Percentiles rank a stretch among this genome's conserved stretches.
Conservation (phyloP, 2,888 invertebrate genomes). For the Phrixothrix hirtus region DNA sequence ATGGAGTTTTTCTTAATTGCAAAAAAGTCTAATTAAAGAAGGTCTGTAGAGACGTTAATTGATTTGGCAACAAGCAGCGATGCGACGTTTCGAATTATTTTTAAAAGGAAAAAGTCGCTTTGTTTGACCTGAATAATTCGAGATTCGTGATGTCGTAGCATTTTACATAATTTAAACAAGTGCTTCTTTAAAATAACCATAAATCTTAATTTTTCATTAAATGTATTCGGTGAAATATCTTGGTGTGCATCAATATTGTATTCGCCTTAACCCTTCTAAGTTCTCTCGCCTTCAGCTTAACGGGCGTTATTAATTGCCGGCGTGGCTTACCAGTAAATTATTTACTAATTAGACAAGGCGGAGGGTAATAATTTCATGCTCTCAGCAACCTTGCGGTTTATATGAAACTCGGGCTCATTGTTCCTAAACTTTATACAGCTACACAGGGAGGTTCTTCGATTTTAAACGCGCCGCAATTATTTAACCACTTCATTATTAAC, state of each 20-base stretch:
- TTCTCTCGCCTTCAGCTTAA: slow-evolving; percentile 39
- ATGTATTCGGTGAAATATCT: slow-evolving; percentile 28
- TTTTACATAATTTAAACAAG: slow-evolving; percentile 25
- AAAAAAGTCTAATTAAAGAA: slow-evolving; percentile 56
- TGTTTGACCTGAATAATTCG: slow-evolving; percentile 25
- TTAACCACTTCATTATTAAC: neutral
- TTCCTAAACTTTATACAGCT: slow-evolving; percentile 17
- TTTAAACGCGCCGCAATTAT: too few relatives aligned
- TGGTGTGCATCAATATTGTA: slow-evolving; percentile 31
- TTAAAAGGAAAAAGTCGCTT: slow-evolving; percentile 9
- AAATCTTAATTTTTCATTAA: slow-evolving; percentile 32
- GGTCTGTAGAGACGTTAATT: slow-evolving; percentile 54
- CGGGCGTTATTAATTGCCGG: slow-evolving; percentile 58
- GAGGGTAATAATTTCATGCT: slow-evolving; percentile 52
- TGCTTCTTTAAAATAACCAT: slow-evolving; percentile 24
- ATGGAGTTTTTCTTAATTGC: slow-evolving; percentile 55
- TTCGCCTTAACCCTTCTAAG: slow-evolving; percentile 43
- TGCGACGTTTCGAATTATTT: slow-evolving; percentile 22
- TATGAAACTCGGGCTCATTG: slow-evolving; percentile 36
- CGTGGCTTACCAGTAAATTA: slow-evolving; percentile 59
- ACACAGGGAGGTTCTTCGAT: slow-evolving; percentile 6
- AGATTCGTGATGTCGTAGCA: slow-evolving; percentile 27
- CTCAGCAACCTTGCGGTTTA: slow-evolving; percentile 50
- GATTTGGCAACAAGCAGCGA: slow-evolving; percentile 56
- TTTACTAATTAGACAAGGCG: slow-evolving; percentile 59